Base-by-base conservation (phyloP, 2,113 vertebrate genomes). In the Varanus komodoensis region DNA sequence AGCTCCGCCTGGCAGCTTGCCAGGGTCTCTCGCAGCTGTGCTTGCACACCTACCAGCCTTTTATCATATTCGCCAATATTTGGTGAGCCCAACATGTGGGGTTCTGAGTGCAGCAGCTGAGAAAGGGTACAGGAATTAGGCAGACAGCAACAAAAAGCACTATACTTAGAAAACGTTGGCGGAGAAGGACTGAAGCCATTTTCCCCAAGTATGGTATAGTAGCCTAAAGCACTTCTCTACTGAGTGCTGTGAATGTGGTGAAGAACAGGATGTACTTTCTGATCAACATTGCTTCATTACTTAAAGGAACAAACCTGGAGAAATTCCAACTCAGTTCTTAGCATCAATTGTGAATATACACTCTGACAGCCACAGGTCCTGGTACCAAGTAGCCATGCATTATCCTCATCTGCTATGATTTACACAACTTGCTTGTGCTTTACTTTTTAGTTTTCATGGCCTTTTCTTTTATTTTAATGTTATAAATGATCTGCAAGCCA, bases 41-140 rank as follows among this genome's bases (percentile, higher is more conserved):
- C 93, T 85, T 93, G 91, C 6, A 96, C 82, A 1, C 69, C 79
- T 5, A 89, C 94, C 27, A 90, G 77, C 73, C 84, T 93, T 75
- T 96, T 96, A 92, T 96, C 89, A 5, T 83, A 94, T 1, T 91
- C 89, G 1, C 93, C 14, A n/a, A 88, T 74, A 0, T 82, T 91
- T 38, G 87, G 71, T 69, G 57, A 87, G 34, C 95, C 96, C 12
- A 64, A 86, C 1, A 94, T 90, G 92, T 94, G 89, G 77, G 97
- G 25, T 78, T 96, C 97, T 12, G 96, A 89, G 93, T 97, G 94
- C 38, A 96, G 92, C 89, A 97, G 38, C 97, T 98, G 85, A 0
- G 78, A 87, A 83, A 3, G 32, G 71, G n/a, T 9, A 27, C 34
- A 52, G 27, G 12, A 0, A 8, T 38, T 23, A 32, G 21, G 48